Conservation (phyloP, 2,113 vertebrate genomes). For the Gnathonemus longibarbis region DNA sequence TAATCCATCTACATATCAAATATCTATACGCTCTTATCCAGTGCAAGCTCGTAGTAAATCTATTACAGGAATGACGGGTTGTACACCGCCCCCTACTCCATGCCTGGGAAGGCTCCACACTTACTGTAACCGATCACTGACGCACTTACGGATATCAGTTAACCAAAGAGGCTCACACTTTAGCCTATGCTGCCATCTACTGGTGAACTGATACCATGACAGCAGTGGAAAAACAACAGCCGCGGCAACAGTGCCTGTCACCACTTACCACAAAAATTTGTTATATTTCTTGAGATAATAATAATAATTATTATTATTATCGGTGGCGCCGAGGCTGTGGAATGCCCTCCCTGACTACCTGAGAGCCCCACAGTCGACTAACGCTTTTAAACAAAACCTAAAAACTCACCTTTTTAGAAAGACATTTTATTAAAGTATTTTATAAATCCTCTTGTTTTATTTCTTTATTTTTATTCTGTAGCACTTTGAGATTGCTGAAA, state of each 20-base stretch:
- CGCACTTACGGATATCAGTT: background rate
- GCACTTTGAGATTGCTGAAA: no score
- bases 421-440: no score
- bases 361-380: no score
- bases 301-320: no score
- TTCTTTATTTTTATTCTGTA: no score
- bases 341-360: no score
- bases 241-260: background rate
- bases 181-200: slow-evolving; percentile 51
- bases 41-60: background rate
- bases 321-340: no score
- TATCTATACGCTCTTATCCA: background rate
- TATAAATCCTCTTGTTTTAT: no score
- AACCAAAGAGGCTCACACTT: background rate
- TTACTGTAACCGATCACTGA: background rate
- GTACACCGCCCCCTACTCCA: background rate
- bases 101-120: background rate
- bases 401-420: no score
- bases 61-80: background rate
- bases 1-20: background rate
- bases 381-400: no score
- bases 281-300: no score
- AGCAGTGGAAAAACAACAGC: background rate
- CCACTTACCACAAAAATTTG: background rate
- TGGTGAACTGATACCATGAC: slow-evolving; percentile 25